Conservation (phyloP, 2,888 invertebrate genomes). For the Cephalotes varians region DNA sequence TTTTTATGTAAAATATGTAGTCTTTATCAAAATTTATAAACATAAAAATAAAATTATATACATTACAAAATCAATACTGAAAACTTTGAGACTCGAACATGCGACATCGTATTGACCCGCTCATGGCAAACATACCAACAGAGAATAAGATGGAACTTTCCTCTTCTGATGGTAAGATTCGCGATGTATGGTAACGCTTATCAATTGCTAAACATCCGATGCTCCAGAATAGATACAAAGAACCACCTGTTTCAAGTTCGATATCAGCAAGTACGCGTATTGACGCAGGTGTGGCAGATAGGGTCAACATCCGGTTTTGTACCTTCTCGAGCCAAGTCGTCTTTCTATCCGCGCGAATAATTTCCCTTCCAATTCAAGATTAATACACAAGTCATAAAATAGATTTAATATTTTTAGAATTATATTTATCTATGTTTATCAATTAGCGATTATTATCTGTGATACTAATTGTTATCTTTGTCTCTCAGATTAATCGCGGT, state of each 20-base stretch:
- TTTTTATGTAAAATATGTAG: slow-evolving; percentile 10
- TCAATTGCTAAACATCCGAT: neutral
- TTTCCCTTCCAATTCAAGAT: neutral
- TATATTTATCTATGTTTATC: neutral
- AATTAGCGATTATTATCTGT: neutral
- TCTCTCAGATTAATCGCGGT: neutral
- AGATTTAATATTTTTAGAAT: neutral
- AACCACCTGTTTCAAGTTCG: slow-evolving; percentile 75
- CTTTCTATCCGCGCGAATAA: slow-evolving; percentile 50
- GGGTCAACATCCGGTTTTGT: slow-evolving; percentile 79
- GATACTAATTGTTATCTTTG: neutral
- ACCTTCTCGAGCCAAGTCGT: slow-evolving; percentile 52
- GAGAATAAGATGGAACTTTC: slow-evolving; percentile 32
- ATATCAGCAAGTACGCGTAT: slow-evolving; percentile 77
- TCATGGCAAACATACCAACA: slow-evolving; percentile 28
- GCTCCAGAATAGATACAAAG: neutral
- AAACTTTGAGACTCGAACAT: neutral
- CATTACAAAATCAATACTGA: neutral
- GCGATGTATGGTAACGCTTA: slow-evolving; percentile 13
- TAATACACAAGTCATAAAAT: neutral
- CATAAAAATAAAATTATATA: neutral
- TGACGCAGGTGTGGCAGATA: slow-evolving; percentile 80
- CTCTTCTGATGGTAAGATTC: slow-evolving; percentile 27
- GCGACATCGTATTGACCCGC: neutral
- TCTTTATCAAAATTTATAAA: neutral